Base-by-base conservation (phyloP, 2,888 invertebrate species). In the Dexiosoma caninum region DNA sequence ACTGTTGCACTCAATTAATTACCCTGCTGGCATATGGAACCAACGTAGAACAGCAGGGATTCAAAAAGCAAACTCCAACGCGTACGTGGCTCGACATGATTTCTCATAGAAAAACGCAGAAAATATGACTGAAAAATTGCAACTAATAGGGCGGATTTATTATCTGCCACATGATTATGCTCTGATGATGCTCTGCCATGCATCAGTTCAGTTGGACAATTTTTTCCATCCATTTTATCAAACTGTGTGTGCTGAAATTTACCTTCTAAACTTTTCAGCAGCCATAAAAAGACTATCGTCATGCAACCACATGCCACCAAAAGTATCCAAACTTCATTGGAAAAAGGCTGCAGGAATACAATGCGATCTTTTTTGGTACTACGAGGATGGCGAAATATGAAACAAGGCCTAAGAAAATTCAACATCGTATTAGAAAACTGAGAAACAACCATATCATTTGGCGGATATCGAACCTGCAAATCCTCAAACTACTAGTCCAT, bases 301-400 rank as follows among this genome's bases (percentile, higher is more conserved):
- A 86, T 42, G 10, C 91, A 84, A 35, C 88, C 89, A 57, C 91
- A 86, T 0, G 87, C 87, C 5, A 91, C 59, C 3, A 91, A 89
- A 78, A 92, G 90, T 42, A 91, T 89, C 93, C 93, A 95, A 1
- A 94, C 93, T 1, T 87, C 86, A 37, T 87, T 87, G 7, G 91
- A 90, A 49, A 95, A 91, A 0, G 95, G 94, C 32, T 93, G 91
- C 0, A 93, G 90, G 86, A 94, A 95, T 27, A 93, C 92, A 44
- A 92, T 92, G 78, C 92, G 92, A 84, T 93, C 91, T 21, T 92
- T 92, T 46, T 92, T 91, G 0, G 92, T 91, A 44, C 91, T 91
- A 83, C 93, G 93, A 0, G 95, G 94, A 86, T 94, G 93, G 0
- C 94, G 93, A 85, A 94, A 93, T 77, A 95, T 92, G 85, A 95